Base-by-base conservation (phyloP, 2,113 vertebrate species). In the Trematocara unimaculatum region DNA sequence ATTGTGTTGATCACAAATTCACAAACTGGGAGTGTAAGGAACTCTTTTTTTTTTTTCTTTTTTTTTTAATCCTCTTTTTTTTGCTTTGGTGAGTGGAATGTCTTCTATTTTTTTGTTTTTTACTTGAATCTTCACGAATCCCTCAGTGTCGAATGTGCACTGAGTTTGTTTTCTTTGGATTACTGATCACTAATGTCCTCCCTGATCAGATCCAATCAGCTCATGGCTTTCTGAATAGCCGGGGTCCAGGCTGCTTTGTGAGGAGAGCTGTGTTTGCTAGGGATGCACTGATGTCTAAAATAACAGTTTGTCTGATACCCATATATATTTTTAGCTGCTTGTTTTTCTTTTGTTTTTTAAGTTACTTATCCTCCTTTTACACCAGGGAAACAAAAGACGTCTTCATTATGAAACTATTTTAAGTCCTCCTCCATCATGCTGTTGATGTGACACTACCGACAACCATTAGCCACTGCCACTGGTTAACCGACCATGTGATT, bases 51-150 rank as follows among this genome's bases (percentile, higher is more conserved):
- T 35, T 35, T 77, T 31, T 20, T 13, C 9, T 54, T 35, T 35
- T n/a, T 8, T 14, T 17, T 54, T 20, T 3, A 35, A 38, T 38
- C 35, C 35, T 38, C 8, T 38, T 38, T 38, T 14, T 49, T 55
- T 40, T 18, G 8, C 35, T 89, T 91, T 79, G 40, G 45, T 92
- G 85, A 85, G 87, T 92, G 89, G 89, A 91, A 93, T 93, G 89
- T 92, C 49, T 13, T 85, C 88, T 89, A 86, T 87, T 81, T 85
- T 20, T 89, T 91, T 79, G 40, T 87, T 29, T 58, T 89, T 84
- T 83, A 94, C 92, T 95, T 95, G 93, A 94, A 91, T 82, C 87
- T 87, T 84, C 84, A 70, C 51, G 4, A 86, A 87, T 89, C 89
- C 80, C 83, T 93, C 47, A 1, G 88, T 88, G 86, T 86, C 81